Base-by-base conservation (phyloP, 2,888 invertebrate species). In the Leptopilina drosophilae region DNA sequence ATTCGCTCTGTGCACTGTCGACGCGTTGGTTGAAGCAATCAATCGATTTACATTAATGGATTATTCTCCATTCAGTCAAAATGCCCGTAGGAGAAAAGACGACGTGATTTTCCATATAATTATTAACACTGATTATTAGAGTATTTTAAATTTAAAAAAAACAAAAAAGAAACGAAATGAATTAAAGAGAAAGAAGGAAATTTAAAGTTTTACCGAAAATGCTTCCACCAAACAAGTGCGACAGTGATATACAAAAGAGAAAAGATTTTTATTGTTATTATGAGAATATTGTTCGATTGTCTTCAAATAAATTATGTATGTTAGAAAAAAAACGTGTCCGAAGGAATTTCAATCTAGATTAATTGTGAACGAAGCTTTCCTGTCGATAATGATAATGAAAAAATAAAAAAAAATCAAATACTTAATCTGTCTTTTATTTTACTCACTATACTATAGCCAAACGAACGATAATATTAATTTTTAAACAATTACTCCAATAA, bases 1-100 rank as follows among this genome's bases (percentile, higher is more conserved):
- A 84, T 76, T 33, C 40, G 62, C 75, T 15, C 42, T 56, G 40
- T 73, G 73, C 40, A 73, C 73, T 53, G 73, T 73, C 56, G 73
- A 73, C 56, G 5, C 56, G 56, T 40, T 73, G 73, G 53, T 73
- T 56, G 56, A 73, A 73, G 73, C 73, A 73, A 73, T 73, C 73
- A 73, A 33, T 56, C 73, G 33, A 73, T 56, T 33, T 49, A 40
- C 42, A 66, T 56, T 56, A 56, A 56, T 33, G 73, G 33, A 73
- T 73, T 56, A 56, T 56, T 49, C 5, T 8, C 56, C 56, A 73
- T 56, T 33, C 33, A 33, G n/a, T 56, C 2, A 73, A 73, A 56
- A 49, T 56, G n/a, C 56, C n/a, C 56, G 56, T 56, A 56, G 73
- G 56, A 73, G 56, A 73, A 49, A 53, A 56, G 33, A 56, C 33